phyloP scores from a whole-genome alignment of 2,888 invertebrate genomes.

The Cheilosia variabilis region DNA sequence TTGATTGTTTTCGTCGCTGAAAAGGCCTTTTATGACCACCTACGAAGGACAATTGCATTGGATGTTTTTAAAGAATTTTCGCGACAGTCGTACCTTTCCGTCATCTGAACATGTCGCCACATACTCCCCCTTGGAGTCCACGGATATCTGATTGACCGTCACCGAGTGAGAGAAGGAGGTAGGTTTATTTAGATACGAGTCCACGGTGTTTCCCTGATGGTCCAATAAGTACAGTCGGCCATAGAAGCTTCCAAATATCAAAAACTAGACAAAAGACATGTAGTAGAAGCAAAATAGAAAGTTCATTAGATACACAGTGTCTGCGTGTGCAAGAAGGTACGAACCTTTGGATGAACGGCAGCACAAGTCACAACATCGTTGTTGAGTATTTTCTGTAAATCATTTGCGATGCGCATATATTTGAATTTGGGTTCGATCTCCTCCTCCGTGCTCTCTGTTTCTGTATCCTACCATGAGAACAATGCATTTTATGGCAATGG shows the following conservation, averaged over 20 bases:
- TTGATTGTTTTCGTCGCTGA: constrained; percentile 92
- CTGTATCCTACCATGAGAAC: constrained; percentile 77
- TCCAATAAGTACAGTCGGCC: constrained; percentile 95
- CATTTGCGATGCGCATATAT: constrained; percentile 94
- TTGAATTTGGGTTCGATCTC: constrained; percentile 95
- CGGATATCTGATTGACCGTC: constrained; percentile 96
- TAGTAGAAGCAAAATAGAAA: constrained; percentile 1
- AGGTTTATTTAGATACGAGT: constrained; percentile 84
- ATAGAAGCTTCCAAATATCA: constrained; percentile 96
- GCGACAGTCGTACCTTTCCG: constrained; percentile 87
- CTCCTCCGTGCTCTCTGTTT: constrained; percentile 83
- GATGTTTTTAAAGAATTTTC: background rate
- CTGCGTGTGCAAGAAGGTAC: constrained; percentile 2
- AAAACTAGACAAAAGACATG: constrained; percentile 86
- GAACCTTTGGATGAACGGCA: constrained; percentile 95
- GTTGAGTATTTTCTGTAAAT: constrained; percentile 92
- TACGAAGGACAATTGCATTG: constrained; percentile 75
- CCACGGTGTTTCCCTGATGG: constrained; percentile 93
- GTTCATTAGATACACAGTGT: background rate
- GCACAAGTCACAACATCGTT: constrained; percentile 95
- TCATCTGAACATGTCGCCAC: constrained; percentile 97
- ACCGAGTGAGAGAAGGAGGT: constrained; percentile 91
- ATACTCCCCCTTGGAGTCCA: constrained; percentile 96
- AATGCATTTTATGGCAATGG: background rate
- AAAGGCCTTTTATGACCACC: constrained; percentile 94